Base-by-base conservation (phyloP, 2,113 vertebrate species). In the Hippocampus comes region DNA sequence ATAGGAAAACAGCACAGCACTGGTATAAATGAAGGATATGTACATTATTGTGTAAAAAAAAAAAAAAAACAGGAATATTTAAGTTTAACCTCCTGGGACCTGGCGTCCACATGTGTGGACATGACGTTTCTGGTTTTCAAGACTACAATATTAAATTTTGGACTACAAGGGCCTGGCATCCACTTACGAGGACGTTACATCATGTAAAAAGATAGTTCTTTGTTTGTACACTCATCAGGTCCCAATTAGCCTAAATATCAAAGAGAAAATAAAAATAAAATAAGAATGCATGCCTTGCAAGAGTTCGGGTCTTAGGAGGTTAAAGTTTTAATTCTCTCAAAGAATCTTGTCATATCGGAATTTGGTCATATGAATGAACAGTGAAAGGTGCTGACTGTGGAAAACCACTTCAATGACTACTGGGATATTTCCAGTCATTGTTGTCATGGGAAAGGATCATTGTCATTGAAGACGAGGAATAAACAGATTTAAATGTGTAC, bases 401-500 rank as follows among this genome's bases (percentile, higher is more conserved):
- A 64, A 41, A 10, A 38, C 8, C 60, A 20, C 3, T 20, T 5
- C 3, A 41, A 2, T 17, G 9, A 8, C 12, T 12, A 30, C 57
- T 30, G 57, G 14, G 12, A n/a, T n/a, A 9, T 11, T n/a, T 55
- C 9, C 21, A 11, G 8, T n/a, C 15, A 12, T 12, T 17, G 1
- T 17, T 15, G 30, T 30, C 42, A 20, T 72, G 43, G 68, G 10
- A 43, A 64, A 68, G 74, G 41, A 30, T 34, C 20, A 25, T 61
- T 70, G 27, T 60, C 0, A 9, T 71, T 68, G 43, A 41, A 30
- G 63, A 65, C 38, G 34, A 46, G 59, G 1, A 86, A 76, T 83
- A 77, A 79, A 76, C 18, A 34, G 66, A 5, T 27, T 73, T 34
- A 68, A n/a, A 67, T 67, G 65, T 66, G 63, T 69, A 67, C 67